Base-by-base conservation (phyloP, 2,797 vertebrate species). In the Anguilla marmorata region DNA sequence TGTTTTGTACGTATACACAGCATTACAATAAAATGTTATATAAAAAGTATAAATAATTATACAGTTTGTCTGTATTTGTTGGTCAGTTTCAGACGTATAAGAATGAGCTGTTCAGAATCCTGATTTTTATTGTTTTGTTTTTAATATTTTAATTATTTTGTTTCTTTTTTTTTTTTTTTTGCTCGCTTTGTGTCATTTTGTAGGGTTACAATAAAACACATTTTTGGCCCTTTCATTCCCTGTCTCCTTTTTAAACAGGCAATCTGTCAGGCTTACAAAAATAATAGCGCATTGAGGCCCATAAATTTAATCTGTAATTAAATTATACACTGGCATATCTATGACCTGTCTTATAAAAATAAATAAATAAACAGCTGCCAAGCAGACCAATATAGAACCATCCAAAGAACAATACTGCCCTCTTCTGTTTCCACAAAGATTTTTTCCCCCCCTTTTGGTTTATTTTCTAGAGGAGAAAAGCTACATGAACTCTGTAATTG, bases 1-100 rank as follows among this genome's bases (percentile, higher is more conserved):
- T 95, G 93, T 97, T 96, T 97, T 96, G 94, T 97, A 97, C 95
- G 96, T 97, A 97, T 96, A 96, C 95, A 93, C 95, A 94, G 91
- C 95, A 95, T 97, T 96, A 96, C 93, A 93, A 93, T 93, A 95
- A 94, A 96, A 93, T 94, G 93, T 94, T 95, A 94, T 94, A 95
- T 93, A 93, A 94, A 94, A 93, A 92, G 92, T 94, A 93, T 93
- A 88, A 91, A 94, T 95, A 92, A 94, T 91, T 93, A 91, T 94
- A 93, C 94, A 94, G 93, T 94, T 45, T 93, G 94, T 94, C 93
- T 69, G 89, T 94, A 93, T 95, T 94, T 93, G 93, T 94, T 93
- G 93, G 89, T 92, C 94, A 92, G 91, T 93, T 90, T 92, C 92
- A 94, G 90, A 93, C 92, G 92, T 94, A 92, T 89, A 89, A 95